These are phyloP conservation scores for Alauda arvensis DNA, from an alignment of 2,797 vertebrate species.

Conservation along the genomic window DNA sequence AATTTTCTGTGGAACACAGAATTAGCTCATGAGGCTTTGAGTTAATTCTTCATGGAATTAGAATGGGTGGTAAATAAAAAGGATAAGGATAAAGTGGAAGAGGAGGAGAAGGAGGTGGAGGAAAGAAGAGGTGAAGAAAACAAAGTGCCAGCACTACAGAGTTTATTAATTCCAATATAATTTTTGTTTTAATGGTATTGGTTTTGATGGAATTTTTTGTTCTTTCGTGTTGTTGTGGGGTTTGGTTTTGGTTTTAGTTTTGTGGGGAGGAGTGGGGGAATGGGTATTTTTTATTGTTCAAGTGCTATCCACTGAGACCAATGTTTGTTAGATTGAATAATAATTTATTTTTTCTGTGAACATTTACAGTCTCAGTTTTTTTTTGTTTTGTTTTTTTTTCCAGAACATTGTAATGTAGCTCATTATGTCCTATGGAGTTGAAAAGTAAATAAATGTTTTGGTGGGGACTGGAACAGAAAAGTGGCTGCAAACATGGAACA, in stretches of 20 bases:
- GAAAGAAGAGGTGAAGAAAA: neutral
- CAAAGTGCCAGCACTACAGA: accelerated
- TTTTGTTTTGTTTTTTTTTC: neutral
- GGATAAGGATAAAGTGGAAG: neutral
- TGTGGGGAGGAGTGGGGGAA: accelerated
- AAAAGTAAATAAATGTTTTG: neutral
- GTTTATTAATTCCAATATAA: neutral
- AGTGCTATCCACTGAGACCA: neutral
- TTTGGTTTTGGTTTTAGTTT: no score
- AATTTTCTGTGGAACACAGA: neutral
- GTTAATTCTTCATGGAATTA: neutral
- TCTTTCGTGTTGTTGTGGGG: neutral
- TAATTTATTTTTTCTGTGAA: neutral
- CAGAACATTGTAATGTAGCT: neutral
- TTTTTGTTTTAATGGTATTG: neutral
- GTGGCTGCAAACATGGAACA: neutral
- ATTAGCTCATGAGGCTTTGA: neutral
- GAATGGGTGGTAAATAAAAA: neutral
- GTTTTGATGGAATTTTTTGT: neutral
- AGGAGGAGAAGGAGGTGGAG: neutral
- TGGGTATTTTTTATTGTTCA: neutral
- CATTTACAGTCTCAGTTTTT: neutral
- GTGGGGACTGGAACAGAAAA: neutral
- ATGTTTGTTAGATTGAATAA: neutral
- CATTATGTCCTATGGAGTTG: neutral